phyloP scores from a whole-genome alignment of 2,888 invertebrate species.

The Hirudinaria manillensis region DNA sequence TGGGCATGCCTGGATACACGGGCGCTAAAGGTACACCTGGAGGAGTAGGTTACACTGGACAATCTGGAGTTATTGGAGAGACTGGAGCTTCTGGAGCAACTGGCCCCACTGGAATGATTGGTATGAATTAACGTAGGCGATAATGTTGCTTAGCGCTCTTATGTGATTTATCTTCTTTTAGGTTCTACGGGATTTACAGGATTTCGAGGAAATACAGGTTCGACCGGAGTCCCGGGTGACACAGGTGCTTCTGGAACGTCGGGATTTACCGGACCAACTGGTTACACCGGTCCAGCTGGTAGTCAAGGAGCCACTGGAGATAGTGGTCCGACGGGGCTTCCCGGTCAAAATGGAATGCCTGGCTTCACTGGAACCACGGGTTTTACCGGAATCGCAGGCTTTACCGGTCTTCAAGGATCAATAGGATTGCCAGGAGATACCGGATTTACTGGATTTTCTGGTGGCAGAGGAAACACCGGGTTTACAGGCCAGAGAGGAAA shows the following conservation, averaged over 20 bases:
- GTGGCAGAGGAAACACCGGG: constrained; percentile 19
- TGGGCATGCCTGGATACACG: constrained; percentile 12
- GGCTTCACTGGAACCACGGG: constrained; percentile 18
- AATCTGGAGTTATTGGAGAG: constrained; percentile 33
- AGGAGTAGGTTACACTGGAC: constrained; percentile 15
- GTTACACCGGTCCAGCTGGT: constrained; percentile 34
- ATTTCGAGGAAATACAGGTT: constrained; percentile 9
- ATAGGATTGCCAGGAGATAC: constrained; percentile 29
- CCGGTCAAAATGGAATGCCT: constrained; percentile 15
- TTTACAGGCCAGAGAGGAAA: constrained; percentile 26
- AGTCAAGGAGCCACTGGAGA: constrained; percentile 29
- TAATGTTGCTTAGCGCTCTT: no score
- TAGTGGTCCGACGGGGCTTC: constrained; percentile 24
- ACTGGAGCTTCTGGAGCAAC: constrained; percentile 23
- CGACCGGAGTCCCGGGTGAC: constrained; percentile 11
- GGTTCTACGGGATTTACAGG: constrained; percentile 11
- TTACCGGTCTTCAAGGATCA: constrained; percentile 34
- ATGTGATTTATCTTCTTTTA: no score
- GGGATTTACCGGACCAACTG: constrained; percentile 20
- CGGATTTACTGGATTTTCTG: constrained; percentile 29
- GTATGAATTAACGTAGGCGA: not conserved
- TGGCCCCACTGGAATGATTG: constrained; percentile 28
- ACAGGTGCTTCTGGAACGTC: not conserved
- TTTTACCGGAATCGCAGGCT: constrained; percentile 2
- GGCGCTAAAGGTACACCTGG: constrained; percentile 8